Percentiles rank a stretch among this genome's conserved stretches.
Evolutionary conservation across 2,113 vertebrate genomes (phyloP).

Genomic region (Tursiops truncatus): DNA sequence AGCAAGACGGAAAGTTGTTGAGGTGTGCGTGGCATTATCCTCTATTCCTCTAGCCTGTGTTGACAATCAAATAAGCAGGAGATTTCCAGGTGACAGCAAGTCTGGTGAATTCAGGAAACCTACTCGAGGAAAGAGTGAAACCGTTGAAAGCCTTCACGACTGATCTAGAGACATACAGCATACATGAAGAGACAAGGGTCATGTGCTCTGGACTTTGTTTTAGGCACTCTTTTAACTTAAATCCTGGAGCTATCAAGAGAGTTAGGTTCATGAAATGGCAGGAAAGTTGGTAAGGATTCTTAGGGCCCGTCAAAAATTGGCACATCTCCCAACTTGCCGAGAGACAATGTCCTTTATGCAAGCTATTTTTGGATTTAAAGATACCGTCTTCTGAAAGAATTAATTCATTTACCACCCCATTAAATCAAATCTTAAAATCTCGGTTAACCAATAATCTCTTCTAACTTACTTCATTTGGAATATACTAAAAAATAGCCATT

Average conservation of each 20-base stretch:
- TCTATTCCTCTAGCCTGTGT: background rate
- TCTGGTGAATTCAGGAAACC: conserved; percentile 38
- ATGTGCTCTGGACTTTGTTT: background rate
- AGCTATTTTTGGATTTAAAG: conserved; percentile 52
- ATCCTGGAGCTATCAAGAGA: background rate
- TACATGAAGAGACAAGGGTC: background rate
- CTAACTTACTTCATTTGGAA: background rate
- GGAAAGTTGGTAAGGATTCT: background rate
- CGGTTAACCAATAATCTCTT: conserved; percentile 28
- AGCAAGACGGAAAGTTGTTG: background rate
- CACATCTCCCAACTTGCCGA: background rate
- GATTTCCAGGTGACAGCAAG: conserved; percentile 20
- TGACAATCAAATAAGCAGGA: background rate
- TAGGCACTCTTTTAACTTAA: background rate
- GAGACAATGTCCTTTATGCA: background rate
- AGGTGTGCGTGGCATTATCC: background rate
- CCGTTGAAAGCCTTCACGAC: background rate
- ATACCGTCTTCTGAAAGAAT: conserved; percentile 41
- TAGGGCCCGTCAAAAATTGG: background rate
- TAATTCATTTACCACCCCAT: conserved; percentile 12
- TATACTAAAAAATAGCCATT: background rate
- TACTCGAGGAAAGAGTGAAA: background rate
- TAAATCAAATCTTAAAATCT: conserved; percentile 47
- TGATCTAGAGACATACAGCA: rapidly evolving
- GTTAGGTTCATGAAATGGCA: background rate